Evolutionary conservation across 1,140 invertebrate species (phyloP), one percentile per base, ranked within the genome.

Genomic region (Drosophila grimshawi): DNA sequence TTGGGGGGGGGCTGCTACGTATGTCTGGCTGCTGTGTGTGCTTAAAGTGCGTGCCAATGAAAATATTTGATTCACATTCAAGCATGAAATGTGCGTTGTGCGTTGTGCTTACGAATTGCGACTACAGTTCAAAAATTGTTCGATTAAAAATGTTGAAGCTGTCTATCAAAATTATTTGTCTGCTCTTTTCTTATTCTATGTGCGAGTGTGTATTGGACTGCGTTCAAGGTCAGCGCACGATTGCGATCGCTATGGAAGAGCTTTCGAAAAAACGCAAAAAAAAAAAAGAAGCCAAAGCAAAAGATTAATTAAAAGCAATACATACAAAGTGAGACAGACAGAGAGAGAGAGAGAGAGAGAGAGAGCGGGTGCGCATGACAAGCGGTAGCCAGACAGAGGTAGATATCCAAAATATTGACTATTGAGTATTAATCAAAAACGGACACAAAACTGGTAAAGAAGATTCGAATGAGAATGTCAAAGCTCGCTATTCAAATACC

Each of bases 231-330:
- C 81, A 78, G 75, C 74, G 55, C 53, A 78, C 81, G 77, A 74
- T 83, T 78, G 76, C 59, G 75, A 86, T 86, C 75, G 55, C 46
- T 61, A 52, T 76, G 59, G 73, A 67, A 85, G 19, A 19, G 80
- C 51, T 67, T 52, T 81, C 66, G 59, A 49, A 33, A 56, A 19
- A 64, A 10, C 49, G 32, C 41, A 61, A 73, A 66, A 60, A 57
- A 60, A 61, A 67, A 63, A 60, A 57, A 60, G 35, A 56, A 59
- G 59, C 70, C 39, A 72, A 73, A 73, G 37, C 56, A 61, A 76
- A 70, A 80, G 83, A 88, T 86, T 83, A 80, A 86, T 88, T 77
- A 88, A 88, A 65, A 49, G 51, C 71, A 59, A 88, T 69, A 78
- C 37, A 55, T 5, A 69, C 10, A 67, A 19, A 19, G 19, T 19